Evolutionary conservation across 2,888 invertebrate genomes (phyloP), one percentile per base, ranked within the genome.

Genomic region (Noctua janthina): DNA sequence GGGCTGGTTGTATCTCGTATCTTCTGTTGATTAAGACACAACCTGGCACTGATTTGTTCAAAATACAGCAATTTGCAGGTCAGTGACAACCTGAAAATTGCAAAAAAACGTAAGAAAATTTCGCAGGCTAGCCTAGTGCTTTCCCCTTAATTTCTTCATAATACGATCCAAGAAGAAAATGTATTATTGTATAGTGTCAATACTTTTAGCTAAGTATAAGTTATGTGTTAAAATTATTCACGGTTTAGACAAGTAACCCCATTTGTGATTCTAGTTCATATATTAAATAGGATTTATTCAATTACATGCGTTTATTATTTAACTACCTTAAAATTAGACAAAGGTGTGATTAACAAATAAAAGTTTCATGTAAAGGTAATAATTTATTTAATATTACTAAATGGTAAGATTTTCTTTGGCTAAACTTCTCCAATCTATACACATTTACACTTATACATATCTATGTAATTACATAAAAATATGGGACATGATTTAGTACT

Each of bases 381-480:
- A 83, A 89, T 85, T 84, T 82, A 87, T 81, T 86, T 4, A 81
- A 83, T 84, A 82, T 79, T 87, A 82, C 82, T 87, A 88, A 89
- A 90, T 91, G 90, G 90, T 92, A 91, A 89, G 90, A 89, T 87
- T 90, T 89, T 93, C 93, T 93, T 93, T 93, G 93, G 93, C 92
- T 92, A 87, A 88, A 86, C 87, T 87, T 87, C 85, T 90, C 82
- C 81, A 87, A 87, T 85, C 85, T 86, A 69, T 76, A 87, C 87
- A 80, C 81, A 81, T 69, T 87, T 88, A 74, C 77, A 82, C 69
- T 79, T 87, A 80, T 70, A 82, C 6, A n/a, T 56, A 59, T 51
- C 15, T 43, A 73, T 39, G 15, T 51, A 51, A 70, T 56, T 76
- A 23, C 7, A 13, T 62, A 46, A 62, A 39, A n/a, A 23, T 69